Evolutionary conservation across 2,113 vertebrate species (phyloP), one percentile per base, ranked within the genome.

Genomic region (Labrus mixtus): DNA sequence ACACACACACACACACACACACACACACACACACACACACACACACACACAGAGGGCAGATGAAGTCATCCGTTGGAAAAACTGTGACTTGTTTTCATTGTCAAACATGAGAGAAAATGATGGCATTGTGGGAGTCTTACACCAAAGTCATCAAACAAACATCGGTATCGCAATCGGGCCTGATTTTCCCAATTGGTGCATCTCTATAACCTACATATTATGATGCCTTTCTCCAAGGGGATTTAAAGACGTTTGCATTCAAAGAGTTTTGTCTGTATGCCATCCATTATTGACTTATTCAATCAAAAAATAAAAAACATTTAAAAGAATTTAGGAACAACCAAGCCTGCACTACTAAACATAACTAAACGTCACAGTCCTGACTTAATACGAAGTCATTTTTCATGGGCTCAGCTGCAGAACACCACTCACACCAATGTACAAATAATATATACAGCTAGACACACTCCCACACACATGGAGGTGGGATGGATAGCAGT

Each of bases 401-500:
- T 39, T 39, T 39, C 37, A 39, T 39, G 41, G 11, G 13, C 12
- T 15, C 13, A 15, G 43, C 43, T 15, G 13, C 43, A 45, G 54
- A 13, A 29, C 20, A 15, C n/a, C 46, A 41, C 25, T 53, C 25
- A n/a, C 29, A 13, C 7, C 25, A 20, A 13, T 36, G 16, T 9
- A 29, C 33, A 48, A 16, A 5, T 29, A 29, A 59, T 6, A 0
- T 37, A 36, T 20, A 36, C 13, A 59, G 39, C 36, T 22, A 25
- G 51, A 56, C 68, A 15, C 3, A 7, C 15, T 60, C 64, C 12
- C 43, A 59, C 60, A 15, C 13, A 22, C 25, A 33, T 33, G 43
- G 46, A 29, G 41, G 0, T 59, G 2, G 64, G 74, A 58, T 53
- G 51, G 73, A 70, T 37, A 57, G 39, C 33, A 63, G 29, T 23